These are phyloP conservation scores for Willisornis vidua DNA, from an alignment of 2,113 vertebrate genomes.

Conservation along the genomic window DNA sequence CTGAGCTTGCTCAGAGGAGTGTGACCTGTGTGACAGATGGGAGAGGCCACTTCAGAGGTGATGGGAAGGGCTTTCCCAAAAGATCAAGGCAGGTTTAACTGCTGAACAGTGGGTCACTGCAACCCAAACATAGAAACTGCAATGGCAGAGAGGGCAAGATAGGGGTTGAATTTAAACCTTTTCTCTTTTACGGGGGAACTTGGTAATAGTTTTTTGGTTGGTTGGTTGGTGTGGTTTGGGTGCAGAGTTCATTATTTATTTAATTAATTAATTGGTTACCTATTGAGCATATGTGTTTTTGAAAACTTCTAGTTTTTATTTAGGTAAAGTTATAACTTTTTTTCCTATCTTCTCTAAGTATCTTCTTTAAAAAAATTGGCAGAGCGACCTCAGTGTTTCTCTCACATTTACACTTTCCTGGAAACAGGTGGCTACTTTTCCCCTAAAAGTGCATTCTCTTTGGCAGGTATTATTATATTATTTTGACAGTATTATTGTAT, in stretches of 20 bases:
- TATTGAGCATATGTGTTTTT: background rate
- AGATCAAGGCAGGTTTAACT: background rate
- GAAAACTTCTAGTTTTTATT: background rate
- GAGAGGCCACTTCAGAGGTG: background rate
- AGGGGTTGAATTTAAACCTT: background rate
- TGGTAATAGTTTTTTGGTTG: background rate
- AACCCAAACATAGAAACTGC: background rate
- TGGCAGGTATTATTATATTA: background rate
- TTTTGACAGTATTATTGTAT: background rate
- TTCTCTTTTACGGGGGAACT: rapidly evolving
- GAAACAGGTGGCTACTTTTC: background rate
- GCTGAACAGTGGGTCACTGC: background rate
- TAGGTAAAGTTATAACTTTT: background rate
- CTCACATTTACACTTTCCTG: background rate
- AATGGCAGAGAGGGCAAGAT: background rate
- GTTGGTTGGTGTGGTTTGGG: rapidly evolving
- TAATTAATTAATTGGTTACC: background rate
- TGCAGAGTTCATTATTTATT: background rate
- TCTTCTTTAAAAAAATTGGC: background rate
- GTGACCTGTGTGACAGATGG: rapidly evolving
- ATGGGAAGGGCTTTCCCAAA: background rate
- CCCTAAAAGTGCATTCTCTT: background rate
- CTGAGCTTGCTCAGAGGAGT: background rate
- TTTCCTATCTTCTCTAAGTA: background rate
- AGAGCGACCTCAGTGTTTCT: background rate